Evolutionary conservation across 2,113 vertebrate species (phyloP).

Genomic region (Casuarius casuarius): DNA sequence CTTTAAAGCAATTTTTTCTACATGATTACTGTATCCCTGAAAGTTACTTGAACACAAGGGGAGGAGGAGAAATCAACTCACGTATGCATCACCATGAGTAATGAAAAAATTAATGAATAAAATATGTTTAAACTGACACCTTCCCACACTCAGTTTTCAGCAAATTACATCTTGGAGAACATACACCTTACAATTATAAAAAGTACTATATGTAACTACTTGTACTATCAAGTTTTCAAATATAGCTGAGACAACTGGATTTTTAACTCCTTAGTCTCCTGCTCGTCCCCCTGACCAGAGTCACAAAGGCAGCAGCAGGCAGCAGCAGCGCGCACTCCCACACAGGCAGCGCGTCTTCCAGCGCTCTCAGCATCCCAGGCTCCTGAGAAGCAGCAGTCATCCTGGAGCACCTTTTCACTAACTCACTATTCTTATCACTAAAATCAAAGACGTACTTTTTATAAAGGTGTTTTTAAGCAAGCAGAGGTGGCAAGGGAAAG

Average conservation of each 20-base stretch:
- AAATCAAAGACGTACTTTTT: accelerated
- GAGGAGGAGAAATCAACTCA: background rate
- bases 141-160: background rate
- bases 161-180: background rate
- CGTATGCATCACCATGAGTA: background rate
- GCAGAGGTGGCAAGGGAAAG: background rate
- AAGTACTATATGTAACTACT: background rate
- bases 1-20: background rate
- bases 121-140: background rate
- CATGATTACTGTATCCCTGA: background rate
- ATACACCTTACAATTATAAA: background rate
- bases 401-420: background rate
- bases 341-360: accelerated
- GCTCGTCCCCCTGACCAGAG: background rate
- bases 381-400: background rate
- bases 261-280: background rate
- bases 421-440: accelerated
- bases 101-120: background rate
- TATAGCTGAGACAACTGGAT: background rate
- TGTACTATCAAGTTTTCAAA: background rate
- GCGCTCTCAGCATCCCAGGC: accelerated
- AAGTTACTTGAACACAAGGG: background rate
- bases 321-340: no score
- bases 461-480: background rate
- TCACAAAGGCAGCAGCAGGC: background rate